phyloP scores from a whole-genome alignment of 2,888 invertebrate genomes.

The Strigamia transsilvanica region DNA sequence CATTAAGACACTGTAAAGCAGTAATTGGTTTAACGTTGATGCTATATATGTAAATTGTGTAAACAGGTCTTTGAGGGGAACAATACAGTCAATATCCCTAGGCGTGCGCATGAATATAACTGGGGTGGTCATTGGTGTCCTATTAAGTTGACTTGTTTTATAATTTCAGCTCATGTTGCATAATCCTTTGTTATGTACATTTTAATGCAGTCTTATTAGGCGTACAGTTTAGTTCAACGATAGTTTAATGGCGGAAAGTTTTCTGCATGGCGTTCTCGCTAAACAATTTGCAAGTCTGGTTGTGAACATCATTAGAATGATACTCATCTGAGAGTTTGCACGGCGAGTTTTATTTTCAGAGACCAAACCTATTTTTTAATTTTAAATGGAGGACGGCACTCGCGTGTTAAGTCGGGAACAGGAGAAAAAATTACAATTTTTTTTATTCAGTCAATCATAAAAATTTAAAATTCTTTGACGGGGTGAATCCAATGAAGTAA shows the following conservation, averaged over 20 bases:
- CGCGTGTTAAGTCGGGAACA: no score
- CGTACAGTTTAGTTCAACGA: not conserved
- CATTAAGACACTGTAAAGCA: constrained; percentile 29
- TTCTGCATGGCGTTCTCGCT: not conserved
- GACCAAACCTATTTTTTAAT: no score
- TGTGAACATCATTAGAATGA: no score
- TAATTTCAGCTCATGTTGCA: constrained; percentile 22
- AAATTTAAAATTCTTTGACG: no score
- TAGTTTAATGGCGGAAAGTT: not conserved
- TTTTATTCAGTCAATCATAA: no score
- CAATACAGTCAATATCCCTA: constrained; percentile 11
- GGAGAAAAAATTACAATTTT: no score
- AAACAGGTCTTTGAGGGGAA: constrained; percentile 37
- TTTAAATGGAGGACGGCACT: no score
- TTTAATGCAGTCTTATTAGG: not conserved
- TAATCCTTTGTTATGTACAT: constrained; percentile 37
- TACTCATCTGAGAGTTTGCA: no score
- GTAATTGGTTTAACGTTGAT: constrained; percentile 45
- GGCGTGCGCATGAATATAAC: not conserved
- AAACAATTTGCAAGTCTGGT: no score
- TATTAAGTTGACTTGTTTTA: constrained; percentile 43
- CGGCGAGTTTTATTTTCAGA: no score
- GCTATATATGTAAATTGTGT: constrained; percentile 38
- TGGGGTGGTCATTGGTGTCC: not conserved
- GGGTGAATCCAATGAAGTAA: no score